Percentiles rank a stretch among this genome's conserved stretches.
phyloP scores from a whole-genome alignment of 2,888 invertebrate species.

The Habroteleia sp. region DNA sequence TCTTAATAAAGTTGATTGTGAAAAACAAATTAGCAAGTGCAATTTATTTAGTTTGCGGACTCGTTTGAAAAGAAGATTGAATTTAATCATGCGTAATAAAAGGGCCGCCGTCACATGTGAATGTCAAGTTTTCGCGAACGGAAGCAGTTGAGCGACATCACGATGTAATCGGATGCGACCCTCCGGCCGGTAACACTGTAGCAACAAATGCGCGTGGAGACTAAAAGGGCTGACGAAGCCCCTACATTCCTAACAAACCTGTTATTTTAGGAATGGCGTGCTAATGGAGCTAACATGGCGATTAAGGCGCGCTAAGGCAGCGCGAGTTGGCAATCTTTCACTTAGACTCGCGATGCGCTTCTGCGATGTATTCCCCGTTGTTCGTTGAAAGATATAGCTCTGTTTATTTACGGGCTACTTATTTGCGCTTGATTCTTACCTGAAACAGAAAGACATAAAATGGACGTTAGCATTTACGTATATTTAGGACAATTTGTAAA shows the following conservation, averaged over 20 bases:
- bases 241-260: slow-evolving; percentile 67
- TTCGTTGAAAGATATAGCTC: slow-evolving; percentile 62
- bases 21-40: slow-evolving; percentile 20
- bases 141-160: slow-evolving; percentile 67
- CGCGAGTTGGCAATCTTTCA: slow-evolving; percentile 64
- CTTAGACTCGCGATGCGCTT: slow-evolving; percentile 56
- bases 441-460: slow-evolving; percentile 53
- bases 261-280: slow-evolving; percentile 69
- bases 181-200: slow-evolving; percentile 66
- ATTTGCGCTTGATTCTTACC: slow-evolving; percentile 54
- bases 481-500: too few species aligned
- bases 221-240: slow-evolving; percentile 68
- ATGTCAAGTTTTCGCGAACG: slow-evolving; percentile 61
- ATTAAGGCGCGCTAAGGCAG: slow-evolving; percentile 63
- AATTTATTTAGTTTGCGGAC: slow-evolving; percentile 22
- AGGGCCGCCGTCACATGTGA: slow-evolving; percentile 41
- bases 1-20: slow-evolving; percentile 22
- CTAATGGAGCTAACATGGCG: slow-evolving; percentile 66
- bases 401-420: slow-evolving; percentile 55
- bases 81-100: slow-evolving; percentile 56
- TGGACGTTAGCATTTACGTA: not conserved
- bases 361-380: slow-evolving; percentile 53
- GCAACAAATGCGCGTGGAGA: slow-evolving; percentile 65
- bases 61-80: slow-evolving; percentile 42
- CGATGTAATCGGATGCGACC: slow-evolving; percentile 66